Conservation (phyloP, 1,140 invertebrate species). For the Coenobita brevimanus region DNA sequence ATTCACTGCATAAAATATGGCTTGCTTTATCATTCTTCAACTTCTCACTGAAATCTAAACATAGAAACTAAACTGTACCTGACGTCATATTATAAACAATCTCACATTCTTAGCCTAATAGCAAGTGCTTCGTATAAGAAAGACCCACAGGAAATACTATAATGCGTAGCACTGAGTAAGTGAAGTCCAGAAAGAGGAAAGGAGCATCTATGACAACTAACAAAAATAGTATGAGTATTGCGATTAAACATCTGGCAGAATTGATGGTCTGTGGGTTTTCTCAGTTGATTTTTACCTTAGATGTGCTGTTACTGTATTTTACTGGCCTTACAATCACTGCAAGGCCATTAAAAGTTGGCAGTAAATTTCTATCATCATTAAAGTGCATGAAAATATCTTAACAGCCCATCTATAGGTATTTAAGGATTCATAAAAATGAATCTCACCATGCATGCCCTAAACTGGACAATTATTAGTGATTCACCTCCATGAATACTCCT, state of each 20-base stretch:
- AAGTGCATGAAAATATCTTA: constrained; percentile 50
- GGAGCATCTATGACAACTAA: constrained; percentile 63
- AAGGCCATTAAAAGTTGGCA: constrained; percentile 40
- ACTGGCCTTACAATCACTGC: constrained; percentile 22
- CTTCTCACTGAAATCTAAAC: constrained; percentile 59
- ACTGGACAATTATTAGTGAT: constrained; percentile 3
- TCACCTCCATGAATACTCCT: constrained; percentile 54
- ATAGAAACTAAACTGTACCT: constrained; percentile 60
- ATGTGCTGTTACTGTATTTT: constrained; percentile 59
- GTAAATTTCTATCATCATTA: constrained; percentile 35
- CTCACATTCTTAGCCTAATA: constrained; percentile 66
- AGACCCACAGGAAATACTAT: constrained; percentile 66
- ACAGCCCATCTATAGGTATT: constrained; percentile 52
- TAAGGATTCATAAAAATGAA: constrained; percentile 53
- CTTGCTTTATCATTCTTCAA: constrained; percentile 49
- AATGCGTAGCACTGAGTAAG: constrained; percentile 60
- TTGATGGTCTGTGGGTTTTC: constrained; percentile 60
- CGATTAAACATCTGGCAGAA: constrained; percentile 64
- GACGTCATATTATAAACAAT: constrained; percentile 64
- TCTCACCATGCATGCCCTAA: constrained; percentile 25
- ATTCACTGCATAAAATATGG: constrained; percentile 47
- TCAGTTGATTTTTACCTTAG: constrained; percentile 49
- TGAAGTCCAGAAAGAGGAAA: constrained; percentile 54
- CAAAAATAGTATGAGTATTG: constrained; percentile 66
- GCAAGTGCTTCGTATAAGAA: constrained; percentile 65